Base-by-base conservation (phyloP, 1,140 invertebrate species). In the Drosophila novamexicana region DNA sequence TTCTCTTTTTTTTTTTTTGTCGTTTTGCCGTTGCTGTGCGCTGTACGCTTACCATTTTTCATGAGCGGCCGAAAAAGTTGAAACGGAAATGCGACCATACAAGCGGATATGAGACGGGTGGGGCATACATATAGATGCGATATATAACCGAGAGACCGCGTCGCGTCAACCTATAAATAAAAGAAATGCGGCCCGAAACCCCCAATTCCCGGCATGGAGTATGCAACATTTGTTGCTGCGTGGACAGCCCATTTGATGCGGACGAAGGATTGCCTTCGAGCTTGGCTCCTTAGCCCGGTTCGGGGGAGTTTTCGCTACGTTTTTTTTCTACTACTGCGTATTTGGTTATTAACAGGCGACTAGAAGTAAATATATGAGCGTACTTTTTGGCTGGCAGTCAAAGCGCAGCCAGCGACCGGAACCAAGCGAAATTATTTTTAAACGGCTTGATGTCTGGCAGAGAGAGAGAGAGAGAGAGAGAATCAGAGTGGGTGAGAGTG, bases 121-220 rank as follows among this genome's bases (percentile, higher is more conserved):
- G 22, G 37, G 68, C 47, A 50, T 69, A 75, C 34, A 77, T 74
- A 81, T 81, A 73, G 62, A 67, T 66, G 75, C 70, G 61, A 81
- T 81, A 77, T 77, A 82, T 75, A 75, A 36, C 44, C 58, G 52
- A 50, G 58, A 83, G 71, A 79, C 65, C 62, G 71, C 75, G 75
- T 83, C 79, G 80, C 80, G 75, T 61, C 79, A 82, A 82, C 65
- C 79, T 81, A 82, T 82, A 82, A 83, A 83, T 83, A 77, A 83
- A 79, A 79, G 72, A 82, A 80, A 79, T 83, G 62, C 62, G 52
- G 37, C 52, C 62, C 79, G 47, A 58, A 75, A 64, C 68, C 77
- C 72, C 73, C 65, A 56, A 59, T 62, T 16, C 61, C 74, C 50
- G 54, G 34, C 57, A 44, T 58, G 42, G 36, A 63, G 58, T 63